Evolutionary conservation across 1,140 invertebrate species (phyloP).

Genomic region (Gryllus bimaculatus): DNA sequence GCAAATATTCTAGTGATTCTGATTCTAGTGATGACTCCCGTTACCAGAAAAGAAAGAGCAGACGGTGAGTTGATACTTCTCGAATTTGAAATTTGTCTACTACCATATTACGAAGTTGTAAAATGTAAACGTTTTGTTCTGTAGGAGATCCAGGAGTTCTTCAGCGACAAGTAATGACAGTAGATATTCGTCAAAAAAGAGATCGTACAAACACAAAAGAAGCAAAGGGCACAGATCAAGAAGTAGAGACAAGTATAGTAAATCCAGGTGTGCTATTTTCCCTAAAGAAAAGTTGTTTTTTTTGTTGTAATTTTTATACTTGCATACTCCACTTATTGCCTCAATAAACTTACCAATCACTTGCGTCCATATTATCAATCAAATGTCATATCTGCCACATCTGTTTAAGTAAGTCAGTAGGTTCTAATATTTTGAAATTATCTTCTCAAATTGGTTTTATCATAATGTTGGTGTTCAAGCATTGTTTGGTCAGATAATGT

Average conservation of each 20-base stretch:
- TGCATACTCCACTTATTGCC: background rate
- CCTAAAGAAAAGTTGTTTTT: background rate
- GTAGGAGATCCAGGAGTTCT: slow-evolving; percentile 15
- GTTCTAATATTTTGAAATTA: background rate
- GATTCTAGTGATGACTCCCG: slow-evolving; percentile 11
- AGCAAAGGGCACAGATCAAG: slow-evolving; percentile 17
- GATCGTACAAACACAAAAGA: slow-evolving; percentile 18
- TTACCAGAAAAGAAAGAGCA: slow-evolving; percentile 6
- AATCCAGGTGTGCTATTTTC: slow-evolving; percentile 2
- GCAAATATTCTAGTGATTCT: slow-evolving; percentile 18
- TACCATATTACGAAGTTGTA: no score
- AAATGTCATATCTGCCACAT: background rate
- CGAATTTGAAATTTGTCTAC: background rate
- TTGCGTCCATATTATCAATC: no score
- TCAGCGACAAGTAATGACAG: slow-evolving; percentile 16
- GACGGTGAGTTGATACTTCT: background rate
- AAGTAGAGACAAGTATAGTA: slow-evolving; percentile 9
- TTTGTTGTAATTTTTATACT: background rate
- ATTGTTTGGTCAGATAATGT: no score
- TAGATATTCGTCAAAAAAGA: slow-evolving; percentile 15
- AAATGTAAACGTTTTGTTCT: background rate
- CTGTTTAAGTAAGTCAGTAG: background rate
- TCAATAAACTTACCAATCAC: background rate
- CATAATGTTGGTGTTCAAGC: no score
- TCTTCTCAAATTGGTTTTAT: no score